phyloP scores from a whole-genome alignment of 1,140 invertebrate species.

The Pararge aegeria region DNA sequence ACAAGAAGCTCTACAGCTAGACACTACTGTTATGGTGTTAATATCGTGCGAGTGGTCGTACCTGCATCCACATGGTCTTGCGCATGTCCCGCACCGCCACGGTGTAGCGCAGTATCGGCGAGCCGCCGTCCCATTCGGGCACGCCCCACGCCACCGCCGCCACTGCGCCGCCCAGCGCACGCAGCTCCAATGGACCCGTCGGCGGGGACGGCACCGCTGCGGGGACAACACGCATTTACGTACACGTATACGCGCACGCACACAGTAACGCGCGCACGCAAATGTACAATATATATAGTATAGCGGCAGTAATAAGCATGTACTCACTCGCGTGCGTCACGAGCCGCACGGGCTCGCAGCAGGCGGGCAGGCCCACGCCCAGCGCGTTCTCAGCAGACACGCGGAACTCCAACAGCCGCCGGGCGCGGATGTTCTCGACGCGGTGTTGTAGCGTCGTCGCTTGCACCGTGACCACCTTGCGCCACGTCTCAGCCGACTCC shows the following conservation, averaged over 20 bases:
- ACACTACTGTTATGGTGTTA: no score
- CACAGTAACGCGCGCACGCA: no score
- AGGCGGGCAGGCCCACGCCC: constrained; percentile 89
- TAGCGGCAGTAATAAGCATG: background rate
- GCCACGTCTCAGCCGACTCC: constrained; percentile 82
- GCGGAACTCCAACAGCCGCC: constrained; percentile 93
- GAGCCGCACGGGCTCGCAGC: constrained; percentile 89
- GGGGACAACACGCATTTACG: constrained; percentile 30
- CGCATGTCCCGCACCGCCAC: constrained; percentile 94
- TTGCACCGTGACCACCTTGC: constrained; percentile 92
- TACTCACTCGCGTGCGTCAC: constrained; percentile 97
- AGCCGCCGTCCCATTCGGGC: constrained; percentile 95
- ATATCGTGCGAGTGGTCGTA: no score
- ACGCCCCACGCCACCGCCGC: constrained; percentile 95
- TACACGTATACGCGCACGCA: no score
- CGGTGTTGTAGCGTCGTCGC: constrained; percentile 88
- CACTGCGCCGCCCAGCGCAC: constrained; percentile 89
- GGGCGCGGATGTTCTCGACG: constrained; percentile 93
- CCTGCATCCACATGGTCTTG: constrained; percentile 98
- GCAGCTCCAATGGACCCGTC: constrained; percentile 92
- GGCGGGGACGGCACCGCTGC: constrained; percentile 93
- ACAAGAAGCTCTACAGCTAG: no score
- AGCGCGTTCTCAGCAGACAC: constrained; percentile 95
- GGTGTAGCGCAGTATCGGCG: constrained; percentile 94
- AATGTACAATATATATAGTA: no score